Percentiles rank a stretch among this genome's conserved stretches.
phyloP scores from a whole-genome alignment of 2,888 invertebrate species.

The Cartodere bifasciata region DNA sequence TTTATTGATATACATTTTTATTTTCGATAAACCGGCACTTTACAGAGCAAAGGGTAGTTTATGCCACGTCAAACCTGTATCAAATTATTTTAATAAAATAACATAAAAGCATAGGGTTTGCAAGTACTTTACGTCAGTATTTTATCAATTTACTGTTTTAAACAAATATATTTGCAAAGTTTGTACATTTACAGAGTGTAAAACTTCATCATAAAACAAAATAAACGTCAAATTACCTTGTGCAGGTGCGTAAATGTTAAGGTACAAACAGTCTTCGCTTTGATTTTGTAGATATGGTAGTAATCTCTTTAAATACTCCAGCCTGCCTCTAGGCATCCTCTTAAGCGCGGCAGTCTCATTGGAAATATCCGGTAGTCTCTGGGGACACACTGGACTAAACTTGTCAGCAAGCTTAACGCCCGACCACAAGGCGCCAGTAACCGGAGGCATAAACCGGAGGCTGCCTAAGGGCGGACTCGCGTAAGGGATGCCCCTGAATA shows the following conservation, averaged over 20 bases:
- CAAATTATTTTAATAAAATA: too few species aligned
- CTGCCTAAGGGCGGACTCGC: slow-evolving; percentile 84
- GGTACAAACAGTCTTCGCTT: slow-evolving; percentile 92
- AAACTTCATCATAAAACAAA: too few species aligned
- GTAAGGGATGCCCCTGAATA: slow-evolving; percentile 87
- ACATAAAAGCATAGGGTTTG: too few species aligned
- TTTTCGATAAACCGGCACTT: too few species aligned
- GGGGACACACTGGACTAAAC: slow-evolving; percentile 87
- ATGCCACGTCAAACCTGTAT: too few species aligned
- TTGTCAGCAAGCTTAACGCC: slow-evolving; percentile 78
- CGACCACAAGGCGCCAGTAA: slow-evolving; percentile 84
- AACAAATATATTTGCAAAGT: slow-evolving; percentile 2
- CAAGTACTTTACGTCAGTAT: slow-evolving; percentile 3
- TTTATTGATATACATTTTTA: too few species aligned
- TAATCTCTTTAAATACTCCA: slow-evolving; percentile 79
- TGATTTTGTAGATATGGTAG: slow-evolving; percentile 80
- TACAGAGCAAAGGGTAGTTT: too few species aligned
- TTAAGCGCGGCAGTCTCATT: slow-evolving; percentile 73
- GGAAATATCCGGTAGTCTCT: slow-evolving; percentile 72
- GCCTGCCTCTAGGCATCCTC: slow-evolving; percentile 77
- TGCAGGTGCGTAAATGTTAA: slow-evolving; percentile 93
- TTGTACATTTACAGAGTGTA: too few species aligned
- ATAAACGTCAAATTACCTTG: slow-evolving; percentile 57
- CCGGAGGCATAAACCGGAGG: slow-evolving; percentile 91
- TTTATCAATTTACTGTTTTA: slow-evolving; percentile 3